A percentile compares a stretch with the other conserved stretches of the same genome.
Evolutionary conservation across 2,113 vertebrate species (phyloP).

Genomic region (Sebastes fasciatus): DNA sequence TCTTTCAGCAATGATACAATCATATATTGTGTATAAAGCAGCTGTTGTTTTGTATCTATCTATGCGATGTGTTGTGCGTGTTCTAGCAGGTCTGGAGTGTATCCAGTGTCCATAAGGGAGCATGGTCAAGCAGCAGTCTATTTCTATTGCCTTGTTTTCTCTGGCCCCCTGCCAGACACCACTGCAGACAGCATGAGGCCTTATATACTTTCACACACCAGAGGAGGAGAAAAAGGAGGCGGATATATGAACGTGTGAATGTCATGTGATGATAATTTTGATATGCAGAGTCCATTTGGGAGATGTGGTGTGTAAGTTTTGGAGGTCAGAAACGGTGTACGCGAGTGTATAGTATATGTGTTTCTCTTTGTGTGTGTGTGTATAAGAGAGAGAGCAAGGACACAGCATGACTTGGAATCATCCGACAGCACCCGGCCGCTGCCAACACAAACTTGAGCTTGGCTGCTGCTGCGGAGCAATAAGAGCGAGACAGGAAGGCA

Average conservation of each 20-base stretch:
- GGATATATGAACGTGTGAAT: conserved; percentile 14
- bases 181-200: conserved; percentile 56
- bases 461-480: conserved; percentile 71
- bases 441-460: conserved; percentile 82
- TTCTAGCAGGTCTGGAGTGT: conserved; percentile 26
- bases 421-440: conserved; percentile 41
- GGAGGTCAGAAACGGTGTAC: conserved; percentile 28
- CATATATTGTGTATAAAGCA: conserved; percentile 10
- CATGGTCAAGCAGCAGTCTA: conserved; percentile 48
- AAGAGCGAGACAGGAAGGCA: conserved; percentile 63
- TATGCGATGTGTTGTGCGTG: background rate
- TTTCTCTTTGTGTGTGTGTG: background rate
- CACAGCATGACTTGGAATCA: conserved; percentile 67
- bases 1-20: background rate
- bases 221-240: background rate
- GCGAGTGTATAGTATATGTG: background rate
- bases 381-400: conserved; percentile 17
- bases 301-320: conserved; percentile 20
- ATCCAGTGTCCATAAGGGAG: conserved; percentile 58
- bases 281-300: conserved; percentile 21
- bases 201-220: conserved; percentile 61
- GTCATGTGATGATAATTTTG: conserved; percentile 30
- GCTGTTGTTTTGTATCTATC: conserved; percentile 31
- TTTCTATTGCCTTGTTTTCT: conserved; percentile 60
- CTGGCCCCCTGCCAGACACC: conserved; percentile 60